Evolutionary conservation across 2,888 invertebrate genomes (phyloP), one percentile per base, ranked within the genome.

Genomic region (Drosophila emarginata): DNA sequence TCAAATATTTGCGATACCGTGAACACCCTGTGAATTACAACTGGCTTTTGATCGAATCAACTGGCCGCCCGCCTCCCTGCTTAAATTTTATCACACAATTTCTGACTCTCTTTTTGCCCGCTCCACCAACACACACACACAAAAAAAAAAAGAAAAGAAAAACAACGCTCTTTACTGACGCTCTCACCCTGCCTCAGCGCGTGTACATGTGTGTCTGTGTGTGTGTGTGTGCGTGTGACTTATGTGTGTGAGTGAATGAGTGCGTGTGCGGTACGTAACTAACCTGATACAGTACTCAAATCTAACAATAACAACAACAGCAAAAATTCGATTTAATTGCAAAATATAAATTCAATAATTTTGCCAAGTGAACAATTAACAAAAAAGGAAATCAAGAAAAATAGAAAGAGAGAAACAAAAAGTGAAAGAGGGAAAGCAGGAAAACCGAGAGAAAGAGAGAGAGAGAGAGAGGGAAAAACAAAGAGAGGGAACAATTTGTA

Each of bases 21-120:
- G 66, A 68, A 61, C 85, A 89, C 85, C 89, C 89, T 86, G 85
- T 86, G 80, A 61, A 40, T 45, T 57, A 54, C 65, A 66, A 64
- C 71, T 71, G 61, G 28, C 68, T 53, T 86, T 79, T 71, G 83
- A 85, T 84, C 76, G 57, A 74, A 73, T 26, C 64, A 50, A 15
- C 32, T 37, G 36, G 11, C 58, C 36, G 66, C 61, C 66, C 69
- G 37, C 58, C 54, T 63, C 50, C 71, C 62, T 26, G 39, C 45
- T 32, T 64, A 57, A 45, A 39, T 39, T 57, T 14, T 14, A 14
- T 9, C 53, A 62, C 15, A 56, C 32, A 32, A 51, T 61, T 61
- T 9, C 21, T 36, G 57, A n/a, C 54, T 51, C 64, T 83, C 82
- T 82, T 84, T 88, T 86, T 61, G 67, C 62, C 78, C 67, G 67